Percentiles rank a stretch among this genome's conserved stretches.
Evolutionary conservation across 2,888 invertebrate genomes (phyloP).

Genomic region (Sarcophaga variegata): DNA sequence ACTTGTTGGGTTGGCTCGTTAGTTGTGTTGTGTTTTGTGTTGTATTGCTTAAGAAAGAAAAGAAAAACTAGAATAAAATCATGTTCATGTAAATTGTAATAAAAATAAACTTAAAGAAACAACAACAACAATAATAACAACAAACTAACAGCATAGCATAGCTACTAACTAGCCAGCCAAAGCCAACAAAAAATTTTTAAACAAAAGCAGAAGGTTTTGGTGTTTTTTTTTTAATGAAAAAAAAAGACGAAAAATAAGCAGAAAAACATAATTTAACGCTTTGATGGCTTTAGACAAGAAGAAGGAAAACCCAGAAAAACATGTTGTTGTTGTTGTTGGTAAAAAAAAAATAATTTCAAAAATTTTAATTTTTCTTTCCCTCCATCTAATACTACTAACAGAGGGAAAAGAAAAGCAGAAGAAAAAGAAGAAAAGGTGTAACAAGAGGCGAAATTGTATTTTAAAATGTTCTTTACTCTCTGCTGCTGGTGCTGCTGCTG

Average conservation of each 20-base stretch:
- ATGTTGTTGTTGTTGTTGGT: not conserved
- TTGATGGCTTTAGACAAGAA: constrained; percentile 55
- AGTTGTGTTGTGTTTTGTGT: constrained; percentile 27
- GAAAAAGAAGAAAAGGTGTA: constrained; percentile 44
- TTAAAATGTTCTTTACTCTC: constrained; percentile 21
- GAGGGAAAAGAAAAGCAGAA: too few species aligned
- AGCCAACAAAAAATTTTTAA: not conserved
- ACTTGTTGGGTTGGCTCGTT: constrained; percentile 41
- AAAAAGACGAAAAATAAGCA: constrained; percentile 21
- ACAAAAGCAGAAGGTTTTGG: constrained; percentile 6
- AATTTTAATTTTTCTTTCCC: not conserved
- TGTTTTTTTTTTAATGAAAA: not conserved
- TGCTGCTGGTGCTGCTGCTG: not conserved
- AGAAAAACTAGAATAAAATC: constrained; percentile 64
- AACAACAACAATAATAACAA: constrained; percentile 14
- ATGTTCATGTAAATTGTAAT: constrained; percentile 45
- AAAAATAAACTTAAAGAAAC: constrained; percentile 55
- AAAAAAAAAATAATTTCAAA: constrained; percentile 18
- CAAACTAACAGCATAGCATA: not conserved
- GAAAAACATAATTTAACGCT: constrained; percentile 64
- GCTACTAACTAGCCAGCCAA: not conserved
- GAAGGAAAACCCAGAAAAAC: constrained; percentile 8
- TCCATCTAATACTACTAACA: not conserved
- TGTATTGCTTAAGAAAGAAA: constrained; percentile 3
- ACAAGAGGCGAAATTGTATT: constrained; percentile 49